Evolutionary conservation across 2,797 vertebrate species (phyloP).

Genomic region (Tolypeutes matacus): DNA sequence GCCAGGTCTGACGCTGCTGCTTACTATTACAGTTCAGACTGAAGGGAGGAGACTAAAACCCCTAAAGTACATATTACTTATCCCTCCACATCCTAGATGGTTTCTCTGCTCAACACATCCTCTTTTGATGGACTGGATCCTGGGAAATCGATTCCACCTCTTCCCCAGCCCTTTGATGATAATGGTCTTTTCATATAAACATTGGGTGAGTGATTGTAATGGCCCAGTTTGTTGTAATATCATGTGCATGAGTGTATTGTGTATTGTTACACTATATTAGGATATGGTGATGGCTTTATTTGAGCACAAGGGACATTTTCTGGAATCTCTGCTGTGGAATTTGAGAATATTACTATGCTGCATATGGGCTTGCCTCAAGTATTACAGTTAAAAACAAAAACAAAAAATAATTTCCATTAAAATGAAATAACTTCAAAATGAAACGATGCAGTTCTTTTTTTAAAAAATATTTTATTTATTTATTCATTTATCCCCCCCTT

Average conservation of each 20-base stretch:
- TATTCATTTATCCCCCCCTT: no score
- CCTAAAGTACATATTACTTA: not conserved
- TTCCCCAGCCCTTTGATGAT: constrained; percentile 18
- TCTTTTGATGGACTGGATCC: constrained; percentile 7
- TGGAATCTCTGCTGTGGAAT: constrained; percentile 72
- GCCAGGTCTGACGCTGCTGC: not conserved
- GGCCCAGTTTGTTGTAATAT: constrained; percentile 70
- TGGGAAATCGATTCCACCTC: constrained; percentile 38
- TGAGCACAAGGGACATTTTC: constrained; percentile 64
- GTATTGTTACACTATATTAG: constrained; percentile 54
- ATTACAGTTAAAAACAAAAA: constrained; percentile 43
- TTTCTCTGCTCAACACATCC: not conserved
- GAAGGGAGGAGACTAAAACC: not conserved
- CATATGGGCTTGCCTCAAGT: constrained; percentile 66
- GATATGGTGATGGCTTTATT: constrained; percentile 57
- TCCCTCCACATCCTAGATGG: not conserved
- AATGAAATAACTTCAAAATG: constrained; percentile 46
- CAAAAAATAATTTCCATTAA: constrained; percentile 44
- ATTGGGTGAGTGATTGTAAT: constrained; percentile 45
- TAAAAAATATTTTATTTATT: no score
- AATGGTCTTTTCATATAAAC: constrained; percentile 37
- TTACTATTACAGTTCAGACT: not conserved
- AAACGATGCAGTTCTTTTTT: constrained; percentile 33
- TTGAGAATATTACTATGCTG: constrained; percentile 76
- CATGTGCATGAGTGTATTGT: constrained; percentile 45